Base-by-base conservation (phyloP, 2,888 invertebrate species). In the Cryptops parisi region DNA sequence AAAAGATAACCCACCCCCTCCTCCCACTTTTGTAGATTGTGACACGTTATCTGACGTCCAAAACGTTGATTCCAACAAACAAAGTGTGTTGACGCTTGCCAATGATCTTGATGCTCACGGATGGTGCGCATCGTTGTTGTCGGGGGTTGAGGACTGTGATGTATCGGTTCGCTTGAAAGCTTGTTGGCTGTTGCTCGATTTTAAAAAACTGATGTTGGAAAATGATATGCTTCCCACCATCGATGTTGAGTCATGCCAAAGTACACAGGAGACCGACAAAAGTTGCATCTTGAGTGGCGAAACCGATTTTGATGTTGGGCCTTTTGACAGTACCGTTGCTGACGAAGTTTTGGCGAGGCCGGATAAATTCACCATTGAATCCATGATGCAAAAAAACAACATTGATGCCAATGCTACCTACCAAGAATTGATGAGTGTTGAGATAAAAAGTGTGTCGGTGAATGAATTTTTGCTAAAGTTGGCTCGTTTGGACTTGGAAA, bases 401-500 rank as follows among this genome's bases (percentile, higher is more conserved):
- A n/a, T n/a, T n/a, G n/a, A n/a, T n/a, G n/a, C n/a, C n/a, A n/a
- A n/a, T n/a, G n/a, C n/a, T n/a, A n/a, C n/a, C n/a, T n/a, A n/a
- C n/a, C n/a, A n/a, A n/a, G n/a, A n/a, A n/a, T n/a, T n/a, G n/a
- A n/a, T n/a, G n/a, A n/a, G n/a, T n/a, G n/a, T n/a, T n/a, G n/a
- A n/a, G n/a, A n/a, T n/a, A n/a, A n/a, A n/a, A n/a, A n/a, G n/a
- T n/a, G n/a, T n/a, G n/a, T n/a, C n/a, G n/a, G n/a, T n/a, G n/a
- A n/a, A n/a, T n/a, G n/a, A n/a, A n/a, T n/a, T n/a, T n/a, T n/a
- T n/a, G n/a, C n/a, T n/a, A n/a, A n/a, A n/a, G 27, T 2, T 52
- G 43, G 23, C 9, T 52, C n/a, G n/a, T 17, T 21, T 46, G 46
- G 52, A 47, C 15, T n/a, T 52, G 6, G 21, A 52, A n/a, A 17